These are phyloP conservation scores for Heliconius ethilla DNA, from an alignment of 2,888 invertebrate species.

Conservation along the genomic window DNA sequence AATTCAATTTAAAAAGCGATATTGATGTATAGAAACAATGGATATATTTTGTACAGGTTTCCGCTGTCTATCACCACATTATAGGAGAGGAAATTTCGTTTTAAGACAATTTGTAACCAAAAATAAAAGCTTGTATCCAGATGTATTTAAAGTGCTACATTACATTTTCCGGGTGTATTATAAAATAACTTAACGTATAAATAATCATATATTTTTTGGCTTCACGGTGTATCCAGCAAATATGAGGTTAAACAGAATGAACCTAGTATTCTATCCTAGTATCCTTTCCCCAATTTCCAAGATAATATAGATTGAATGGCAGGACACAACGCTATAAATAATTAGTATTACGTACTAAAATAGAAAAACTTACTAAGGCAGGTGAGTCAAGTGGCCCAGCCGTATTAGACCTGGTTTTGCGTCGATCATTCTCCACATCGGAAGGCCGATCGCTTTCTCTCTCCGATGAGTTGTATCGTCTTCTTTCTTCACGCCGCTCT, in stretches of 20 bases:
- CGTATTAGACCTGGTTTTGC: conserved; percentile 63
- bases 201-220: too few species aligned
- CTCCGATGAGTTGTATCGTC: conserved; percentile 82
- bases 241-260: not conserved
- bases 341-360: not conserved
- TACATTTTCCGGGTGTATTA: too few species aligned
- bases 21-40: not conserved
- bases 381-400: conserved; percentile 73
- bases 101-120: too few species aligned
- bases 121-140: too few species aligned
- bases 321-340: too few species aligned
- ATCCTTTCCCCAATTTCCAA: not conserved
- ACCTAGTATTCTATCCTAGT: too few species aligned
- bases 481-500: conserved; percentile 68
- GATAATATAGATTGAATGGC: too few species aligned
- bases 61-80: too few species aligned
- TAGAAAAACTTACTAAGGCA: conserved; percentile 67
- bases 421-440: conserved; percentile 65
- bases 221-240: not conserved
- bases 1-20: not conserved
- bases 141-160: too few species aligned
- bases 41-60: too few species aligned
- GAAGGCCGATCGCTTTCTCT: conserved; percentile 76
- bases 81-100: too few species aligned
- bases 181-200: too few species aligned